Evolutionary conservation across 2,888 invertebrate species (phyloP).

Genomic region (Scrobipalpa costella): DNA sequence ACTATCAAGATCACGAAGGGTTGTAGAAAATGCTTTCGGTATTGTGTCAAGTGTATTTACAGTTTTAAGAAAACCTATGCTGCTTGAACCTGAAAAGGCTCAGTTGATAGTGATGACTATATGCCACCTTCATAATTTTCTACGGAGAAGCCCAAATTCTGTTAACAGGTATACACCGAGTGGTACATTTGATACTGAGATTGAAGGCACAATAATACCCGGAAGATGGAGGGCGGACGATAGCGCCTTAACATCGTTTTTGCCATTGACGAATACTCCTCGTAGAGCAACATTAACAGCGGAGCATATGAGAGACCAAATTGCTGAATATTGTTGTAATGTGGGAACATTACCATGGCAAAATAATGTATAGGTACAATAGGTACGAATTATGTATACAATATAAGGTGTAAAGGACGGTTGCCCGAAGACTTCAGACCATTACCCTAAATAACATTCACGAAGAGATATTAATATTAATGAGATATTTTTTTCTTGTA

Average conservation of each 20-base stretch:
- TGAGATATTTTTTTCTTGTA: constrained; percentile 20
- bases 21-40: constrained; percentile 37
- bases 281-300: constrained; percentile 25
- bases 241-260: constrained; percentile 31
- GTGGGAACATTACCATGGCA: constrained; percentile 33
- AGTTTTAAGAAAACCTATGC: constrained; percentile 36
- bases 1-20: constrained; percentile 33
- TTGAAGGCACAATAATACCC: constrained; percentile 29
- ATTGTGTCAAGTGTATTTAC: constrained; percentile 32
- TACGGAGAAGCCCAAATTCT: constrained; percentile 28
- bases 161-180: constrained; percentile 32
- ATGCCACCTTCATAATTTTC: constrained; percentile 31
- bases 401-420: no score
- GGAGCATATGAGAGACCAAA: constrained; percentile 32
- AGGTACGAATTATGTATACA: constrained; percentile 30
- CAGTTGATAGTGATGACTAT: constrained; percentile 32
- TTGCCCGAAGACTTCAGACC: no score
- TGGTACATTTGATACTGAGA: constrained; percentile 29
- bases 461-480: constrained; percentile 1
- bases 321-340: constrained; percentile 34
- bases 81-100: constrained; percentile 31
- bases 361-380: constrained; percentile 22
- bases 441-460: no score
- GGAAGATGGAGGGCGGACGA: constrained; percentile 25
- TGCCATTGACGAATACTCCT: constrained; percentile 31